Conservation (phyloP, 2,113 vertebrate genomes). For the Bothrops jararaca region DNA sequence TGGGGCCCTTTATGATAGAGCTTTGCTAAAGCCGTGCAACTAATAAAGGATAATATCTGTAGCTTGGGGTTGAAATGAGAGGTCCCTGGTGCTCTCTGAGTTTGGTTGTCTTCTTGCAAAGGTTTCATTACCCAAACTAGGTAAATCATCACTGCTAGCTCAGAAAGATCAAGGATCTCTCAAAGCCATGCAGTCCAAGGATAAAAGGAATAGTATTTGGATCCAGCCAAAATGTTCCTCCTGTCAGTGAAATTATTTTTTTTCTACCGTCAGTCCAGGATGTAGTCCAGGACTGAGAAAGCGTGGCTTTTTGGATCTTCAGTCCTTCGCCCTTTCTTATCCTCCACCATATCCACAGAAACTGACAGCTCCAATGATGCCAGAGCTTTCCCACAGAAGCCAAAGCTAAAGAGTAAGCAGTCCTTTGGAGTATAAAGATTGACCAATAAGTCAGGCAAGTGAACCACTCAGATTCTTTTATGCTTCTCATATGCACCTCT, state of each 20-base stretch:
- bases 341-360: background rate
- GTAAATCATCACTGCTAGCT: background rate
- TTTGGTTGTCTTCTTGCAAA: background rate
- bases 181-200: background rate
- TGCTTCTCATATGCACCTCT: background rate
- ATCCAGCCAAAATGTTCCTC: background rate
- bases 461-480: background rate
- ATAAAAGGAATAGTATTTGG: background rate
- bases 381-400: background rate
- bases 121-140: background rate
- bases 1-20: background rate
- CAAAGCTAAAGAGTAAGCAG: background rate
- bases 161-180: background rate
- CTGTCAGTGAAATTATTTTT: background rate
- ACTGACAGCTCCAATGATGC: background rate
- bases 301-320: background rate
- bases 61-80: background rate
- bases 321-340: background rate
- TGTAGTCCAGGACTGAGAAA: background rate
- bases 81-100: background rate
- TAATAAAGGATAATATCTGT: background rate
- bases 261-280: background rate
- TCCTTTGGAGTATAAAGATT: background rate
- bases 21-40: background rate
- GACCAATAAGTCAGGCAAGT: background rate